Evolutionary conservation across 2,113 vertebrate species (phyloP).

Genomic region (Odontesthes bonariensis): DNA sequence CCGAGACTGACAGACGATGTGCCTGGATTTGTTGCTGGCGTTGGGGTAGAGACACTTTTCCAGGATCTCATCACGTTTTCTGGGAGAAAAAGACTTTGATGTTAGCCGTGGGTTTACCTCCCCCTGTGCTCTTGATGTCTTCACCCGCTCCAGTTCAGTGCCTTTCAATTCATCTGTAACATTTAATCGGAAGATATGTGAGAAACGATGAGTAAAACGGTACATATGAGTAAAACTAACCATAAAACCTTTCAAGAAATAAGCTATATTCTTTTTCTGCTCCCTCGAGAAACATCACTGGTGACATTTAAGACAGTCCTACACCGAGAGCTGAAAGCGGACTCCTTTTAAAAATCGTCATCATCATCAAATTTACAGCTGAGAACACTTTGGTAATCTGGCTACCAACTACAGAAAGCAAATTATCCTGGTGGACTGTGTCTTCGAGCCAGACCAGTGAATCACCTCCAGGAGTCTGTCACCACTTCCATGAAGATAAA

Average conservation of each 20-base stretch:
- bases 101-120: slow-evolving; percentile 47
- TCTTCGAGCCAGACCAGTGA: slow-evolving; percentile 63
- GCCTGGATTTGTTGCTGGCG: slow-evolving; percentile 71
- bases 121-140: slow-evolving; percentile 10
- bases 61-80: slow-evolving; percentile 59
- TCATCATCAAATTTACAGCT: slow-evolving; percentile 70
- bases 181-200: slow-evolving; percentile 10
- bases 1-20: slow-evolving; percentile 61
- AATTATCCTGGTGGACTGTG: slow-evolving; percentile 74
- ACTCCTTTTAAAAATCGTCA: slow-evolving; percentile 44
- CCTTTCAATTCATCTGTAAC: slow-evolving; percentile 4
- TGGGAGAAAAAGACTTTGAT: slow-evolving; percentile 62
- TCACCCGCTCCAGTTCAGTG: not conserved
- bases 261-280: not conserved
- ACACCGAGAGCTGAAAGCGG: slow-evolving; percentile 35
- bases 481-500: slow-evolving; percentile 80
- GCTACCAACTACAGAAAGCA: slow-evolving; percentile 57
- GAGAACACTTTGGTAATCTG: slow-evolving; percentile 77
- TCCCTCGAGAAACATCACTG: slow-evolving; percentile 6
- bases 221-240: not conserved
- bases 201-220: not conserved
- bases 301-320: slow-evolving; percentile 29
- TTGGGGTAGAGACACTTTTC: slow-evolving; percentile 37
- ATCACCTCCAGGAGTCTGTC: slow-evolving; percentile 80
- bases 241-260: not conserved